Evolutionary conservation across 2,888 invertebrate species (phyloP).

Genomic region (Xanthia togata): DNA sequence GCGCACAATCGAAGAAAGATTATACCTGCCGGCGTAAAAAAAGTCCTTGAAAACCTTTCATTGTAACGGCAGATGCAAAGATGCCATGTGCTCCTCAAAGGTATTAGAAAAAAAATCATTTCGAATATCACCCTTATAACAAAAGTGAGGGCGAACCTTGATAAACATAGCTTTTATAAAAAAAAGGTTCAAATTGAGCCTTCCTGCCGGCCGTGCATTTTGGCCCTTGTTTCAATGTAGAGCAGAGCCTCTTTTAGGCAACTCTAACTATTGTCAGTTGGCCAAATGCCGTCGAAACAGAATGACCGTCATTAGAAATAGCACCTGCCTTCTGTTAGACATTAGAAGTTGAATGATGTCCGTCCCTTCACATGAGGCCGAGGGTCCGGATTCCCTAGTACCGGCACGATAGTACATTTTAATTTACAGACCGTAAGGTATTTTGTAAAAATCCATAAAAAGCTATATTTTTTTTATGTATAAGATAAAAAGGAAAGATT

Average conservation of each 20-base stretch:
- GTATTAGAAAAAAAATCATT: slow-evolving; percentile 70
- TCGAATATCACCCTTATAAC: slow-evolving; percentile 61
- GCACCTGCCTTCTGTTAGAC: slow-evolving; percentile 80
- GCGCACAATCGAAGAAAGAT: slow-evolving; percentile 49
- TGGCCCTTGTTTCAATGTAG: slow-evolving; percentile 52
- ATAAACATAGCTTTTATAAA: slow-evolving; percentile 57
- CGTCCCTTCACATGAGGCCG: slow-evolving; percentile 45
- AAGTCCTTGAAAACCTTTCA: slow-evolving; percentile 41
- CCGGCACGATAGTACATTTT: slow-evolving; percentile 37
- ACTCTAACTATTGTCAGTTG: slow-evolving; percentile 59
- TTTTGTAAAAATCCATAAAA: slow-evolving; percentile 8
- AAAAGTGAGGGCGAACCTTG: slow-evolving; percentile 56
- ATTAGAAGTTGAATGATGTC: slow-evolving; percentile 71
- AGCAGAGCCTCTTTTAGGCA: slow-evolving; percentile 47
- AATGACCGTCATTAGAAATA: slow-evolving; percentile 76
- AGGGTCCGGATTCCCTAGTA: slow-evolving; percentile 13
- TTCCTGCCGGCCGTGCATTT: slow-evolving; percentile 28
- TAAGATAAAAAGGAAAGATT: slow-evolving; percentile 4
- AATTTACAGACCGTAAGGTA: slow-evolving; percentile 40
- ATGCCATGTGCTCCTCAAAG: slow-evolving; percentile 68
- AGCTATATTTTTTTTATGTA: not conserved
- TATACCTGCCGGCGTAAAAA: slow-evolving; percentile 56
- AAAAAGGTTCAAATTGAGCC: slow-evolving; percentile 55
- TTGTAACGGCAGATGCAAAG: slow-evolving; percentile 73
- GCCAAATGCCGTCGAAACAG: slow-evolving; percentile 75